Base-by-base conservation (phyloP, 2,113 vertebrate species). In the Aythya baeri region DNA sequence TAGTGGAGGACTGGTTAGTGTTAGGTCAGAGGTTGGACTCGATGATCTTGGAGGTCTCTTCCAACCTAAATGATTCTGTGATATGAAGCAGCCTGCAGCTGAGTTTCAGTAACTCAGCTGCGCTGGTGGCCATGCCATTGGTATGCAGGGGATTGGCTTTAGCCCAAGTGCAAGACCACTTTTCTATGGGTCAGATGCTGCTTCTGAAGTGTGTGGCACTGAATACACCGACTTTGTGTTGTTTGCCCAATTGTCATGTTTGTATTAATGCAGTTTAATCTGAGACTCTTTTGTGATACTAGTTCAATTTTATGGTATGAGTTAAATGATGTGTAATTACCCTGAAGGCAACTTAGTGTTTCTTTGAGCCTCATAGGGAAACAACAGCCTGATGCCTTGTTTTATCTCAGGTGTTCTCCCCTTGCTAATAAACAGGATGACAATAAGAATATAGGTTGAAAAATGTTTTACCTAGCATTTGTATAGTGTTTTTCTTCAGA, bases 341-440 rank as follows among this genome's bases (percentile, higher is more conserved):
- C 8, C 20, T 73, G 75, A 63, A 83, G 87, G 73, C 46, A 75
- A 27, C 31, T 52, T 8, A 54, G 57, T 90, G 13, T 82, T 92
- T 89, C 66, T 82, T 26, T 78, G 49, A 74, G 25, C 46, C 27
- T 94, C 55, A 13, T 0, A 2, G 36, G 36, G 65, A 83, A 83
- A 54, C 50, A 61, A 41, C 65, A 85, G 26, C 11, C 63, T 44
- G 0, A 2, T 76, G n/a, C 44, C 32, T 66, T 76, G 17, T 27
- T 94, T 66, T 85, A 87, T 41, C 34, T 76, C 49, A 43, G 14
- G 26, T 44, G 27, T 73, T 80, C 92, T 70, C 41, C 14, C 68
- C 18, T 59, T 89, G 22, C 66, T 88, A 85, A 83, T 50, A 91
- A 85, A 77, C 66, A 91, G 41, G 55, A 85, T 80, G 59, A 26